Evolutionary conservation across 2,888 invertebrate species (phyloP).

Genomic region (Platycheirus albimanus): DNA sequence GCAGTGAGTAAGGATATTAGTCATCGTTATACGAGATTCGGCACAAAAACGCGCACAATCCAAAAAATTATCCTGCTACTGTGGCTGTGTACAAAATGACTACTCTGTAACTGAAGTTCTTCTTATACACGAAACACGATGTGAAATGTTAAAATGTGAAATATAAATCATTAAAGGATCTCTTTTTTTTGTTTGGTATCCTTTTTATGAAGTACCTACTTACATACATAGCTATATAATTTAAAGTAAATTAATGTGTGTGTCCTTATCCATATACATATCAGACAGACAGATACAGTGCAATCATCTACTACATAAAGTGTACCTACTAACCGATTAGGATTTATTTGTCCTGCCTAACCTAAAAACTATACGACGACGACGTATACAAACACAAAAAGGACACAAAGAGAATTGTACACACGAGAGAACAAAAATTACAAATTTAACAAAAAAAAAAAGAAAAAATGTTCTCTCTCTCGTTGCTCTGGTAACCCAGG

Average conservation of each 20-base stretch:
- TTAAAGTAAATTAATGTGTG: neutral
- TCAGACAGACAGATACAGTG: too few relatives aligned
- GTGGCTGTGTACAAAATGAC: conserved; percentile 21
- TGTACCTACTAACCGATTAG: conserved; percentile 63
- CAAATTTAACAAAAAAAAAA: conserved; percentile 12
- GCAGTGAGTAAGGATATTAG: conserved; percentile 70
- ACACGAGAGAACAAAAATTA: conserved; percentile 2
- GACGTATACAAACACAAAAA: conserved; percentile 41
- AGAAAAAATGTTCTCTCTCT: conserved; percentile 4
- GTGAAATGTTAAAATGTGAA: neutral
- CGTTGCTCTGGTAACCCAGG: conserved; percentile 30
- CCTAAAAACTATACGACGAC: conserved; percentile 26
- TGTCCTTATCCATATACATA: conserved; percentile 9
- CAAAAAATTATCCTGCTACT: conserved; percentile 13
- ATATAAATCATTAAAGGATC: too few relatives aligned
- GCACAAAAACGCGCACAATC: conserved; percentile 68
- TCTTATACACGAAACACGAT: too few relatives aligned
- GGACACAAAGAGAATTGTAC: conserved; percentile 19
- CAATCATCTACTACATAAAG: too few relatives aligned
- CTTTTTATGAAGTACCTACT: too few relatives aligned
- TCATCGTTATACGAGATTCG: conserved; percentile 54
- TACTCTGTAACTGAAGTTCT: too few relatives aligned
- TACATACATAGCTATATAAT: neutral
- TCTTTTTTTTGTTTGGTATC: too few relatives aligned
- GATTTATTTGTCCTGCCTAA: conserved; percentile 54